These are phyloP conservation scores for Apotomis turbidana DNA, from an alignment of 2,888 invertebrate genomes.

Conservation along the genomic window DNA sequence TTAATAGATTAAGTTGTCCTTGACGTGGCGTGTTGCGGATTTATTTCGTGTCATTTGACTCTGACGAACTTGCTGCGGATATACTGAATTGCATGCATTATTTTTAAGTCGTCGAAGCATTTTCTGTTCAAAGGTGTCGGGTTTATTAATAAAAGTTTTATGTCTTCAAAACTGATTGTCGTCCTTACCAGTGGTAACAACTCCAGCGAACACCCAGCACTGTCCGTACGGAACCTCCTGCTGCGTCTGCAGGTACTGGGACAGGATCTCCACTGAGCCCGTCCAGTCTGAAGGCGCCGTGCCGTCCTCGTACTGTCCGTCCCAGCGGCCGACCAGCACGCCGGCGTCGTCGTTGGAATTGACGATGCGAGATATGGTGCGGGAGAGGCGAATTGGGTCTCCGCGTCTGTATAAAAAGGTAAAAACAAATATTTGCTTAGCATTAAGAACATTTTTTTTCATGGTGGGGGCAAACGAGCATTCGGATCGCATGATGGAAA, in stretches of 20 bases:
- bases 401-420: constrained; percentile 75
- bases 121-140: too few relatives aligned
- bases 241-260: constrained; percentile 86
- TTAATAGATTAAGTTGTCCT: too few relatives aligned
- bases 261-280: constrained; percentile 90
- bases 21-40: too few relatives aligned
- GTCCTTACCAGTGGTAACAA: constrained; percentile 88
- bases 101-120: too few relatives aligned
- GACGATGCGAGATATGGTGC: constrained; percentile 89
- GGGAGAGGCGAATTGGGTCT: constrained; percentile 87
- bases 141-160: too few relatives aligned
- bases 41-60: too few relatives aligned
- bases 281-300: constrained; percentile 92
- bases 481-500: too few relatives aligned
- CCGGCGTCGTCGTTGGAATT: constrained; percentile 90
- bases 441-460: neutral
- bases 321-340: constrained; percentile 89
- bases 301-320: constrained; percentile 89
- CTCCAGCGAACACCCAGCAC: constrained; percentile 94
- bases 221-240: constrained; percentile 91
- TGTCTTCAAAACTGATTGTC: too few relatives aligned
- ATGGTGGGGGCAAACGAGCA: too few relatives aligned
- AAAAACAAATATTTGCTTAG: too few relatives aligned
- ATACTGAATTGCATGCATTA: too few relatives aligned
- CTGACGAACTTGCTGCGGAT: too few relatives aligned